phyloP scores from a whole-genome alignment of 2,888 invertebrate genomes.

The Dexiosoma caninum region DNA sequence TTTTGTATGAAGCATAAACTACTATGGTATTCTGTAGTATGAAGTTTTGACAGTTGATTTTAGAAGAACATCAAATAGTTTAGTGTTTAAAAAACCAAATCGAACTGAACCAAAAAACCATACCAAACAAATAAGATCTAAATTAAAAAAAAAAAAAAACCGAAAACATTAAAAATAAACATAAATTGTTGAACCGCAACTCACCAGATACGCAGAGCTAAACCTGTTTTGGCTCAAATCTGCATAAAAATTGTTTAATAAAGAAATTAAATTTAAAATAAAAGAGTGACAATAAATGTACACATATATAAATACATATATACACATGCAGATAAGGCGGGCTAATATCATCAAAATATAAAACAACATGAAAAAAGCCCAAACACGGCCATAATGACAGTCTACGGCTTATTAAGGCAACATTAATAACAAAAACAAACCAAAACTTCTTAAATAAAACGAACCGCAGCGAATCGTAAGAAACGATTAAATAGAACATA shows the following conservation, averaged over 20 bases:
- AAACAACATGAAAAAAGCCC: slow-evolving; percentile 15
- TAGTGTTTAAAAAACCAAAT: slow-evolving; percentile 23
- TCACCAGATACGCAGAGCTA: slow-evolving; percentile 25
- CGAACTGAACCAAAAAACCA: slow-evolving; percentile 14
- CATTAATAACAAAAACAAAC: slow-evolving; percentile 64
- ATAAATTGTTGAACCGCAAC: slow-evolving; percentile 25
- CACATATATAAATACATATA: too few species aligned
- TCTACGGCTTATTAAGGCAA: slow-evolving; percentile 73
- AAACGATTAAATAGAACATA: slow-evolving; percentile 65
- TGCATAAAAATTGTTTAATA: slow-evolving; percentile 50
- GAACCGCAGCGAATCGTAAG: slow-evolving; percentile 74
- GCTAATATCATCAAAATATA: slow-evolving; percentile 48
- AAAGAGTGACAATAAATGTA: slow-evolving; percentile 44
- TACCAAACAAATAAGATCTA: slow-evolving; percentile 20
- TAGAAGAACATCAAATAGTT: slow-evolving; percentile 31
- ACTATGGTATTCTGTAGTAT: too few species aligned
- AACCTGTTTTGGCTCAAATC: slow-evolving; percentile 52
- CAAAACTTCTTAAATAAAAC: slow-evolving; percentile 67
- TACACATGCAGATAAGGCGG: too few species aligned
- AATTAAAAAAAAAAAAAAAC: slow-evolving; percentile 14
- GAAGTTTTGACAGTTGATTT: slow-evolving; percentile 57
- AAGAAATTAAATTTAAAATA: slow-evolving; percentile 42
- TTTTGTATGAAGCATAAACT: too few species aligned
- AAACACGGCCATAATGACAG: slow-evolving; percentile 75
- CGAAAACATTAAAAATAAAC: too few species aligned